Conservation (phyloP, 2,113 vertebrate genomes). For the Raphicerus campestris region DNA sequence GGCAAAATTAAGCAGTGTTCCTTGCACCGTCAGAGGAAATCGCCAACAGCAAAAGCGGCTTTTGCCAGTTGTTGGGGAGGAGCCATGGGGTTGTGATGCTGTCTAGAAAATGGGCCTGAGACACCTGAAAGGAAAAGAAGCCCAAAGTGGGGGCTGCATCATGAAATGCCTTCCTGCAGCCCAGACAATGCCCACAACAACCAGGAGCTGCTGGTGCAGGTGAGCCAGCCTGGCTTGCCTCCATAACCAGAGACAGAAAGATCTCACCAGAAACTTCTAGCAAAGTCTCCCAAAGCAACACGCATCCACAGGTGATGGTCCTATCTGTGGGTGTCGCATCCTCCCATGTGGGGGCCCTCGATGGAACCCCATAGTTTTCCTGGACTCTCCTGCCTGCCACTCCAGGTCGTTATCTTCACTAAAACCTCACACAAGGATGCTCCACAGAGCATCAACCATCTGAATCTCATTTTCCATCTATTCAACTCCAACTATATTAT, state of each 20-base stretch:
- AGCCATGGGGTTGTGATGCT: neutral
- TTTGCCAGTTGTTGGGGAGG: neutral
- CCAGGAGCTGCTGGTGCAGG: neutral
- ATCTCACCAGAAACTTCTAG: neutral
- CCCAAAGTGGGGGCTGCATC: fast-evolving
- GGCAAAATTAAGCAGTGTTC: neutral
- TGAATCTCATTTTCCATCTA: neutral
- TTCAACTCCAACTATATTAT: neutral
- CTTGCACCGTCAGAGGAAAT: neutral
- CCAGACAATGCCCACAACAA: neutral
- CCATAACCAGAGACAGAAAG: neutral
- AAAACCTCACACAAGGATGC: neutral
- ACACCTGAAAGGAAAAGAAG: neutral
- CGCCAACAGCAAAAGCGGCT: neutral
- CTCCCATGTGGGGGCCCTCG: neutral
- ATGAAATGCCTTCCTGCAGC: neutral
- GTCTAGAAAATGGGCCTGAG: neutral
- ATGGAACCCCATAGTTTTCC: neutral
- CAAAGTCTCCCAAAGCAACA: neutral
- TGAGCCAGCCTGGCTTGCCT: neutral
- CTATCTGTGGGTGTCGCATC: neutral
- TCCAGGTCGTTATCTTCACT: neutral
- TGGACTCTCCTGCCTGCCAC: neutral
- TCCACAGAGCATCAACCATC: neutral
- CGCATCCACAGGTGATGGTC: neutral